Percentiles rank a stretch among this genome's conserved stretches.
phyloP scores from a whole-genome alignment of 2,113 vertebrate species.

The Boleophthalmus pectinirostris region DNA sequence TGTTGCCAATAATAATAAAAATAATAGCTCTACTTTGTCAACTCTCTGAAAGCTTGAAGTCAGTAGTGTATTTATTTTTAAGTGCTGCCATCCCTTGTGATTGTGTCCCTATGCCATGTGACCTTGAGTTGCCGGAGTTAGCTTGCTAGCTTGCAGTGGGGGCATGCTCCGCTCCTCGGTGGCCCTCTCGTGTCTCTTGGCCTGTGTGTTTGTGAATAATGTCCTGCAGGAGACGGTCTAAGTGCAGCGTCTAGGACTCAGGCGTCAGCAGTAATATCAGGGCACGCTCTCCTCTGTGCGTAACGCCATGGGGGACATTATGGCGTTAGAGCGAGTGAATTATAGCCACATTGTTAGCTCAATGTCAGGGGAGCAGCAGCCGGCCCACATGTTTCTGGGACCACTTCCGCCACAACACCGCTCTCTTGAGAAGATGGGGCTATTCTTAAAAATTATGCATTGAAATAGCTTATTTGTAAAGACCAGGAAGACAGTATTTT shows the following conservation, averaged over 20 bases:
- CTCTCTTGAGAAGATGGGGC: slow-evolving; percentile 23
- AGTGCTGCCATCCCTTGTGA: slow-evolving; percentile 15
- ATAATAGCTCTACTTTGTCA: slow-evolving; percentile 10
- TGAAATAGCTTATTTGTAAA: too few relatives aligned
- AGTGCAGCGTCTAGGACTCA: slow-evolving; percentile 71
- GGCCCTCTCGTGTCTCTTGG: slow-evolving; percentile 55
- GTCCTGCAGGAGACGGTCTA: slow-evolving; percentile 73
- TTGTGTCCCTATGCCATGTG: slow-evolving; percentile 29
- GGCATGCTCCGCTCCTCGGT: slow-evolving; percentile 34
- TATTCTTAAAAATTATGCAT: slow-evolving; percentile 18
- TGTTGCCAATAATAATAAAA: slow-evolving; percentile 2
- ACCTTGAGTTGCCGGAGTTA: slow-evolving; percentile 56
- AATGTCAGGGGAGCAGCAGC: slow-evolving; percentile 51
- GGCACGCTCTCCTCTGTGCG: slow-evolving; percentile 63
- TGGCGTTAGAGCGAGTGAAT: slow-evolving; percentile 61
- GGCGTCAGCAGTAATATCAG: slow-evolving; percentile 75
- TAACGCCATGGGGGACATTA: slow-evolving; percentile 63
- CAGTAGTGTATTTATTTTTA: neutral
- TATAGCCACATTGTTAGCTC: slow-evolving; percentile 54
- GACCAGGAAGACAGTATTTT: too few relatives aligned
- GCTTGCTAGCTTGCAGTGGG: slow-evolving; percentile 10
- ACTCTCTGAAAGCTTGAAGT: slow-evolving; percentile 4
- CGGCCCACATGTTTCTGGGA: slow-evolving; percentile 14
- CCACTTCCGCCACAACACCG: slow-evolving; percentile 19
- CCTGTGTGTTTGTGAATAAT: slow-evolving; percentile 73